A percentile compares a stretch with the other conserved stretches of the same genome.
These are phyloP conservation scores for Recurvirostra avosetta DNA, from an alignment of 2,113 vertebrate genomes.

Conservation along the genomic window DNA sequence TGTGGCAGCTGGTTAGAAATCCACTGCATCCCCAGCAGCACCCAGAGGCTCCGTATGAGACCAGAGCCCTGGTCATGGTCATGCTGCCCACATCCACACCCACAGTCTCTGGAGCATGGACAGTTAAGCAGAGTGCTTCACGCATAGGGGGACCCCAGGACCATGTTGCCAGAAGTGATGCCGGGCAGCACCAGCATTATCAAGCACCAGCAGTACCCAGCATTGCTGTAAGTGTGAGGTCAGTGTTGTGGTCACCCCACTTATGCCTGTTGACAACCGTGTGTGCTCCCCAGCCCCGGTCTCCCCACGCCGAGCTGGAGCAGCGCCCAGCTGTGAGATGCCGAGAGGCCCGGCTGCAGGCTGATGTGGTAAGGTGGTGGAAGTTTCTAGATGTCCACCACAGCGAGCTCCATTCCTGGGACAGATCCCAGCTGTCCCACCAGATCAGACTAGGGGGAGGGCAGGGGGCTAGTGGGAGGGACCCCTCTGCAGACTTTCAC, in stretches of 20 bases:
- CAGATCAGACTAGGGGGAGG: neutral
- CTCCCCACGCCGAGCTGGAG: neutral
- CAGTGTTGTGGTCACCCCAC: neutral
- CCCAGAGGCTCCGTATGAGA: neutral
- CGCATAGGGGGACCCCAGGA: rapidly evolving
- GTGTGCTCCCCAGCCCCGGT: rapidly evolving
- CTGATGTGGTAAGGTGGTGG: neutral
- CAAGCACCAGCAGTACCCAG: neutral
- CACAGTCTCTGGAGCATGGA: neutral
- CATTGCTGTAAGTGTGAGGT: neutral
- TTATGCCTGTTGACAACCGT: rapidly evolving
- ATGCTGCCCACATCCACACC: rapidly evolving
- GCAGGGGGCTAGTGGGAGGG: conserved; percentile 18
- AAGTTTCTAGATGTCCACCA: conserved; percentile 40
- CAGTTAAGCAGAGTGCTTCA: neutral
- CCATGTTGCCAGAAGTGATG: rapidly evolving
- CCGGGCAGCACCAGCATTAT: neutral
- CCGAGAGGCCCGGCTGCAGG: neutral
- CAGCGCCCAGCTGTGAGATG: neutral
- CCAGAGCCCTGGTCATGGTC: neutral
- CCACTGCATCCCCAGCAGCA: neutral
- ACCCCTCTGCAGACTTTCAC: neutral
- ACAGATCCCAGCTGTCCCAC: conserved; percentile 55
- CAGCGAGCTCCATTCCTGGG: neutral
- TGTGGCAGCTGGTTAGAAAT: neutral